Evolutionary conservation across 64 coral and sea anemone genomes (phyloP), one percentile per base, ranked within the genome.

Genomic region (Montipora sp.): DNA sequence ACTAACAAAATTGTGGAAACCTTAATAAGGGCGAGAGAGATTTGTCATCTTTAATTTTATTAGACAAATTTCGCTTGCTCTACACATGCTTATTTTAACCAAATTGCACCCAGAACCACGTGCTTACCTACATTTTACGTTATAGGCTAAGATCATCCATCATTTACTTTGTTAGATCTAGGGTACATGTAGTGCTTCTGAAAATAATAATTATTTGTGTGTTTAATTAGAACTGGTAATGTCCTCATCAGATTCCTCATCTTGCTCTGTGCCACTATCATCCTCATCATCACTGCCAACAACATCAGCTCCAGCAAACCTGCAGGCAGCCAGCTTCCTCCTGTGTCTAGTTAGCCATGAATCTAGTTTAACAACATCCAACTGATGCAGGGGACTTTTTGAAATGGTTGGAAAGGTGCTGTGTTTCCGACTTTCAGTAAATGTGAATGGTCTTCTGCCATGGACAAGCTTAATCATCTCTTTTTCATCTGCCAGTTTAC

Each of bases 341-440:
- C 19, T 87, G 8, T 59, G 51, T 46, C 43, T 90, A 9, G 27
- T 90, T 55, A 90, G 23, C 79, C 89, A 91, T 18, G 65, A 21
- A 16, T 92, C 68, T 13, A 92, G 48, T 48, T 60, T 91, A 19
- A 46, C 11, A n/a, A 79, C 68, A 49, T 91, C 78, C 9, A 91
- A 20, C 21, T 50, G 58, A 81, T 76, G 49, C 20, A 92, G 47
- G 21, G 78, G 51, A 76, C 90, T 92, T 47, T 57, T 92, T 92
- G 79, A 66, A 24, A 92, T 36, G 47, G 73, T 63, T 27, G 77
- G 48, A 65, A 92, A 82, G 4, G 77, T n/a, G 16, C 61, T 11
- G 24, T 91, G 78, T 16, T 51, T 58, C 21, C 89, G 66, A 27
- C 90, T 80, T 27, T 80, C 80, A 47, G 27, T 76, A 19, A 51